phyloP scores from a whole-genome alignment of 37 sponge, comb jelly and placozoan species.

The Geodia barretti region DNA sequence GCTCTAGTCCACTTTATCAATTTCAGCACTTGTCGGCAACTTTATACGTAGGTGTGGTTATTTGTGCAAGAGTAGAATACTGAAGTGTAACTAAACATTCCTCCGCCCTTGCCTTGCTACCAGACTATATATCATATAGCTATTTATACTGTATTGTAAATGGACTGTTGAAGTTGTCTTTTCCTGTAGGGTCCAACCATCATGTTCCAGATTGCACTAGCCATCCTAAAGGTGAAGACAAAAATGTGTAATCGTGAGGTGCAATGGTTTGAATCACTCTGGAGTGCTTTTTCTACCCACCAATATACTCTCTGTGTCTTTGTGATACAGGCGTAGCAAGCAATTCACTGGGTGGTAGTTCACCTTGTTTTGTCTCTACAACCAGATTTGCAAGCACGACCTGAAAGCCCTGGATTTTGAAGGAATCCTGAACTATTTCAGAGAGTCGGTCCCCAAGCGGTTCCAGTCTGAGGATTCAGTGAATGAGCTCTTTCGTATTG shows the following conservation, averaged over 20 bases:
- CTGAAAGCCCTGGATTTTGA: slow-evolving; percentile 81
- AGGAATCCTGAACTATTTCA: slow-evolving; percentile 91
- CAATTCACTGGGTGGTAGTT: no score
- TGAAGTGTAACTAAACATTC: no score
- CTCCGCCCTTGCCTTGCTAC: not conserved
- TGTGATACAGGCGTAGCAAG: no score
- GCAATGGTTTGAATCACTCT: no score
- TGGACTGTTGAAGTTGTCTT: not conserved
- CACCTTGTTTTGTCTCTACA: not conserved
- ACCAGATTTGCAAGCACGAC: slow-evolving; percentile 51
- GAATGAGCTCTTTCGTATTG: slow-evolving; percentile 45
- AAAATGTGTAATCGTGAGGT: not conserved
- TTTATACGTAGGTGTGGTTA: not conserved
- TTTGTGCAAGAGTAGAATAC: not conserved
- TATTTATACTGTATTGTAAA: not conserved
- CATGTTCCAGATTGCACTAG: slow-evolving; percentile 68
- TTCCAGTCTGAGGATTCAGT: slow-evolving; percentile 77
- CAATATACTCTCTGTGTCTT: no score
- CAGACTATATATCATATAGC: no score
- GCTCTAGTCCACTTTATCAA: not conserved
- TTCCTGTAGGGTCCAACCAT: slow-evolving; percentile 11
- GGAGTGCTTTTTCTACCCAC: no score
- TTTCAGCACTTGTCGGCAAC: not conserved
- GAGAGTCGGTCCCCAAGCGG: slow-evolving; percentile 86
- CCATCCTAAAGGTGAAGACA: slow-evolving; percentile 70